Evolutionary conservation across 1,140 invertebrate genomes (phyloP), one percentile per base, ranked within the genome.

Genomic region (Probaryconus sp.): DNA sequence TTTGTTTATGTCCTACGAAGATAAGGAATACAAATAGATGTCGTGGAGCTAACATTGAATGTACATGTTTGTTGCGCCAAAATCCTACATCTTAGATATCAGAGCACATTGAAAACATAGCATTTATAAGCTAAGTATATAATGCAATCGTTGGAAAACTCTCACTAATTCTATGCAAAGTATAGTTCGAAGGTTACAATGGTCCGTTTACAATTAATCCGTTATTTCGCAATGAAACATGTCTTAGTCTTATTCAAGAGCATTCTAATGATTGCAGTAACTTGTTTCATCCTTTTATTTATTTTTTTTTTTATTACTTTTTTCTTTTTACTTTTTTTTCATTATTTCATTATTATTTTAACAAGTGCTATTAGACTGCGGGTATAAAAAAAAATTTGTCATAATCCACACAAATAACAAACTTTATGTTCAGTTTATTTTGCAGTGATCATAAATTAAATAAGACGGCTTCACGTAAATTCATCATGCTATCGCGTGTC

Each of bases 111-210:
- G 69, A 73, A 82, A 83, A 81, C 77, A 80, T 81, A 83, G 70
- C 75, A 51, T 28, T 43, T 56, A 16, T 69, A 83, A 79, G 61
- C 79, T 81, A 82, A 81, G 51, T 78, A 80, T 81, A 81, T 79
- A 76, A 81, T 82, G 67, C 51, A 78, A 80, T 81, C 79, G 79
- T 84, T 83, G 91, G 91, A 92, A 93, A 93, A 93, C 92, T 72
- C 93, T 90, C 92, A 93, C 92, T 93, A 93, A 92, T 92, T 93
- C 92, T 93, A 94, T 94, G 93, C 93, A 94, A 94, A 94, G 93
- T 94, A 94, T 94, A 94, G 92, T 90, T 93, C 92, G 91, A 93
- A 92, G 45, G 79, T 81, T 79, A 81, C 33, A 35, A 14, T 9
- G 55, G 28, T 24, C 43, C 11, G 40, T 14, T 13, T 16, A 26